These are phyloP conservation scores for Onychomys torridus DNA, from an alignment of 2,797 vertebrate species.

Conservation along the genomic window DNA sequence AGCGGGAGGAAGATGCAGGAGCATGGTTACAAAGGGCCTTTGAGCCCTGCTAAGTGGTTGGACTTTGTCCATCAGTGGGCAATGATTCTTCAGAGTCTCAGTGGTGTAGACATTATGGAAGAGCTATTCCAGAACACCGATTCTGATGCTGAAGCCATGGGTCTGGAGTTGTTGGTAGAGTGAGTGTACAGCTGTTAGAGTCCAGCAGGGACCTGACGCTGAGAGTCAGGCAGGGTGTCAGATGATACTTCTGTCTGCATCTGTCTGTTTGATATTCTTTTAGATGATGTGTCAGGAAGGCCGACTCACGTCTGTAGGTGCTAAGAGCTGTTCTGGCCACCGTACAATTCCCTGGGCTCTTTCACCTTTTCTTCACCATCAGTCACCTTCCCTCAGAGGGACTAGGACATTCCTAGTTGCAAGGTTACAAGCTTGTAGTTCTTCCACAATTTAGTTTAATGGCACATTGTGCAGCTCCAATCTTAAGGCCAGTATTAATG, in stretches of 20 bases:
- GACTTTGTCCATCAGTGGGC: background rate
- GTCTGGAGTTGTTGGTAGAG: background rate
- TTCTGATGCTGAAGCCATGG: background rate
- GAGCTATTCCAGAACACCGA: too few species aligned
- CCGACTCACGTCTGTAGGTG: background rate
- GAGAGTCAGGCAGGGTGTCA: background rate
- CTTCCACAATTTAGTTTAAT: constrained; percentile 31
- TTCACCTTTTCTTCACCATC: background rate
- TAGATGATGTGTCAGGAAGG: background rate
- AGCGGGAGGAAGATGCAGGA: background rate
- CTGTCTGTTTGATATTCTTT: background rate
- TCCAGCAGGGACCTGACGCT: background rate
- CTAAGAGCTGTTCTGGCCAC: background rate
- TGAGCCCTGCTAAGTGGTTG: background rate
- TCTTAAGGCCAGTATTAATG: background rate
- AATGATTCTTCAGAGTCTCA: background rate
- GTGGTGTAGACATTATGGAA: background rate
- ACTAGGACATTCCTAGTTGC: background rate
- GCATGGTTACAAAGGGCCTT: background rate
- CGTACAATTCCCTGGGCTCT: background rate
- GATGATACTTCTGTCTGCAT: background rate
- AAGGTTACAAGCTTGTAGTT: background rate
- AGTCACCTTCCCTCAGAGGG: background rate
- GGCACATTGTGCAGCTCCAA: background rate
- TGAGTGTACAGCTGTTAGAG: background rate